Percentiles rank a stretch among this genome's conserved stretches.
phyloP scores from a whole-genome alignment of 2,888 invertebrate genomes.

The Eudemis profundana region DNA sequence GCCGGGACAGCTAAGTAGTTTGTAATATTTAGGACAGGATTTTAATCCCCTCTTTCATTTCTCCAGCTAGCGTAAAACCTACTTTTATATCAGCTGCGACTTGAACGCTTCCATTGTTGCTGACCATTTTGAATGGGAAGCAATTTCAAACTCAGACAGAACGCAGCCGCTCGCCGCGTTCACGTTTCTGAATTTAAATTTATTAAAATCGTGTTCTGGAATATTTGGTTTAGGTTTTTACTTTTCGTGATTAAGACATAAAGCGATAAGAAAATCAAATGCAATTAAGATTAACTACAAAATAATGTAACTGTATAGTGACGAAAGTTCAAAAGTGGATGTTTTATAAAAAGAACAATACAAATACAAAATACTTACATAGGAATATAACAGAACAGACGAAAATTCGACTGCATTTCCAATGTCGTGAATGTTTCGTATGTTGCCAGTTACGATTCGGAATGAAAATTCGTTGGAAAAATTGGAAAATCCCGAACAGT shows the following conservation, averaged over 20 bases:
- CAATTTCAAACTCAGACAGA: slow-evolving; percentile 65
- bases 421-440: too few species aligned
- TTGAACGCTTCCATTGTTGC: slow-evolving; percentile 53
- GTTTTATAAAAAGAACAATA: too few species aligned
- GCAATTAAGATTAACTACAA: background rate
- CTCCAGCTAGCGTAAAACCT: slow-evolving; percentile 18
- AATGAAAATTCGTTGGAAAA: too few species aligned
- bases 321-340: too few species aligned
- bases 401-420: too few species aligned
- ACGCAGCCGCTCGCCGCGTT: slow-evolving; percentile 46
- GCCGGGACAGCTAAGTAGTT: too few species aligned
- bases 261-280: too few species aligned
- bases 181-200: slow-evolving; percentile 50
- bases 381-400: too few species aligned
- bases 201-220: slow-evolving; percentile 22
- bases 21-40: too few species aligned
- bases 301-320: too few species aligned
- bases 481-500: background rate
- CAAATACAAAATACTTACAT: too few species aligned
- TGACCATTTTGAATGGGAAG: slow-evolving; percentile 60
- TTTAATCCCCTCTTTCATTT: background rate
- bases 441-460: too few species aligned
- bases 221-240: background rate
- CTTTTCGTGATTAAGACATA: background rate
- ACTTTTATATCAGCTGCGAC: slow-evolving; percentile 22